Evolutionary conservation across 1,140 invertebrate genomes (phyloP).

Genomic region (Nephotettix cincticeps): DNA sequence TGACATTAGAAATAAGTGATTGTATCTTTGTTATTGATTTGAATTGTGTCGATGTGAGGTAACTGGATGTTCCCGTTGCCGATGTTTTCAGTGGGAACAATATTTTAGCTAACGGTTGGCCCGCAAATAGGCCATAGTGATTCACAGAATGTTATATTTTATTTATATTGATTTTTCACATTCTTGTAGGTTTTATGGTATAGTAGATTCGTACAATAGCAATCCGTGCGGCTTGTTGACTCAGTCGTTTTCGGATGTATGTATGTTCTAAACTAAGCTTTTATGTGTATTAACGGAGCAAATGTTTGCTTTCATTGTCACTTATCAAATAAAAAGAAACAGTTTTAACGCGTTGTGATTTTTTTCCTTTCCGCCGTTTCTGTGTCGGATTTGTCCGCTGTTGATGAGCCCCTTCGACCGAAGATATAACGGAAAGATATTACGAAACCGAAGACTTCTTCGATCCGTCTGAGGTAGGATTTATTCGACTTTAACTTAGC

Average conservation of each 20-base stretch:
- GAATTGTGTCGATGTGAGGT: neutral
- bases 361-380: neutral
- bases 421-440: neutral
- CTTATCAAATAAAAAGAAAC: neutral
- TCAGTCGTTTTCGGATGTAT: slow-evolving; percentile 3
- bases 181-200: neutral
- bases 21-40: slow-evolving; percentile 5
- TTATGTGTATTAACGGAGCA: neutral
- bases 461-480: neutral
- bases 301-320: neutral
- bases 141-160: neutral
- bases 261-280: neutral
- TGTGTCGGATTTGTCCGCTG: neutral
- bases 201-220: neutral
- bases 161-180: neutral
- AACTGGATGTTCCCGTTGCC: neutral
- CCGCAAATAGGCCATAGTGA: neutral
- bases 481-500: too few relatives aligned
- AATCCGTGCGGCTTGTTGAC: slow-evolving; percentile 3
- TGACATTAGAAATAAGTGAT: slow-evolving; percentile 1
- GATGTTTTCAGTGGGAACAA: neutral
- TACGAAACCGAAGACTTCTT: neutral
- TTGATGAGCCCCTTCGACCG: neutral
- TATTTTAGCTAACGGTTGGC: slow-evolving; percentile 1
- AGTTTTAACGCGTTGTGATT: neutral